These are phyloP conservation scores for Amblyornis subalaris DNA, from an alignment of 2,113 vertebrate species.

Conservation along the genomic window DNA sequence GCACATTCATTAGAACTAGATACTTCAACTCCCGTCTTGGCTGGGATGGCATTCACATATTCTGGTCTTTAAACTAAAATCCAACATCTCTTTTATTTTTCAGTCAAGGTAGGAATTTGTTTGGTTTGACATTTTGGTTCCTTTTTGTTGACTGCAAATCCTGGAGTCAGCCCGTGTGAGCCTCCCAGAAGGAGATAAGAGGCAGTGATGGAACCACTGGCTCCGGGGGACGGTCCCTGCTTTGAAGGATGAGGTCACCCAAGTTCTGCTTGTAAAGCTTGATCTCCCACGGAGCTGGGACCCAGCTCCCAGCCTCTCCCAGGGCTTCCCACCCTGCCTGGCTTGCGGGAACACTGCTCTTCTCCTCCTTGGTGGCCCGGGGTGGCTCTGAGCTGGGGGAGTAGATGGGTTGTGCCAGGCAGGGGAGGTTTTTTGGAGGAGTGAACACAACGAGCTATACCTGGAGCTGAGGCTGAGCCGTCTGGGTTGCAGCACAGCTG, in stretches of 20 bases:
- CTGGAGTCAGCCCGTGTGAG: not conserved
- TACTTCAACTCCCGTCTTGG: not conserved
- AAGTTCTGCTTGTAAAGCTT: not conserved
- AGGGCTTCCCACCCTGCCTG: not conserved
- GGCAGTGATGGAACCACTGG: not conserved
- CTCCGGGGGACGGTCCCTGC: not conserved
- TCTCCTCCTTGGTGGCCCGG: not conserved
- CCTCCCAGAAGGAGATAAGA: not conserved
- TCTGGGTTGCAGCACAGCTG: not conserved
- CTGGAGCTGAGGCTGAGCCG: not conserved
- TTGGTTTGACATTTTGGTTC: not conserved
- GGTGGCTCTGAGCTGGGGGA: not conserved
- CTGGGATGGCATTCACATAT: not conserved
- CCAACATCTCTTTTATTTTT: not conserved
- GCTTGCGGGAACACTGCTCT: not conserved
- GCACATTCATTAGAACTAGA: not conserved
- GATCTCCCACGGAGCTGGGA: not conserved
- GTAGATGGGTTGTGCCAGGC: not conserved
- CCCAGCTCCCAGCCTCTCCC: not conserved
- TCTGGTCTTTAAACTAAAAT: not conserved
- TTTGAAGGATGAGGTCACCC: slow-evolving; percentile 39
- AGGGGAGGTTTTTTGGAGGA: not conserved
- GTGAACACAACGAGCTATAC: not conserved
- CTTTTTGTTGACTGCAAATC: not conserved
- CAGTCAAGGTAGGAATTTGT: not conserved